Evolutionary conservation across 1,140 invertebrate species (phyloP).

Genomic region (Drosophila sturtevanti): DNA sequence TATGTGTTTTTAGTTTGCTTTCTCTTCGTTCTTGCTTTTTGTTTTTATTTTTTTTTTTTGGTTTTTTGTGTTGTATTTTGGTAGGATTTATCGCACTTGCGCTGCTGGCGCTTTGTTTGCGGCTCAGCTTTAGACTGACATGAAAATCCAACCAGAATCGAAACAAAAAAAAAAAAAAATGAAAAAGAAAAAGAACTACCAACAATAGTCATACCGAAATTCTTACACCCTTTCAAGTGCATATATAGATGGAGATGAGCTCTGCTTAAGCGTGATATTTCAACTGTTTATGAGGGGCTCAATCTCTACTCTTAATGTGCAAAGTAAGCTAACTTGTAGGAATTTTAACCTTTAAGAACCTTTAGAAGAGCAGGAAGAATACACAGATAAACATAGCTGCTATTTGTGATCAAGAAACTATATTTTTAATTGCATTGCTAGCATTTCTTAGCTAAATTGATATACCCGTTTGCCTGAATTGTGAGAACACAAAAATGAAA

Average conservation of each 20-base stretch:
- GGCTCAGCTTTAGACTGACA: constrained; percentile 64
- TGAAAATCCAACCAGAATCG: constrained; percentile 66
- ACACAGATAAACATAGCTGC: no score
- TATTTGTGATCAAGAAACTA: background rate
- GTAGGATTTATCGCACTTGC: constrained; percentile 76
- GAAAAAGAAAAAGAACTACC: constrained; percentile 5
- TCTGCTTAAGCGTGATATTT: no score
- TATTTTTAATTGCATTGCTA: background rate
- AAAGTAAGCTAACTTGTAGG: no score
- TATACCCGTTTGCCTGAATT: background rate
- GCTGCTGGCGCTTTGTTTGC: constrained; percentile 71
- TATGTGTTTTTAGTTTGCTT: constrained; percentile 22
- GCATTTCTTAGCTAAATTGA: background rate
- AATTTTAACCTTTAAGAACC: no score
- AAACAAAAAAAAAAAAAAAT: constrained; percentile 15
- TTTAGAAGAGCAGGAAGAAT: no score
- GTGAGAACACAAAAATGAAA: constrained; percentile 8
- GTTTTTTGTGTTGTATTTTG: constrained; percentile 58
- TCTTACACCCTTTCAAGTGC: background rate
- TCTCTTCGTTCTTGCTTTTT: constrained; percentile 19
- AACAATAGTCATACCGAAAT: background rate
- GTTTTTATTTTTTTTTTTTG: constrained; percentile 20
- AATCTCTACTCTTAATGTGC: no score
- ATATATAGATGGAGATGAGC: no score
- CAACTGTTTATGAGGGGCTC: no score